Conservation (phyloP, 2,113 vertebrate species). For the Sterrhoptilus dennistouni region DNA sequence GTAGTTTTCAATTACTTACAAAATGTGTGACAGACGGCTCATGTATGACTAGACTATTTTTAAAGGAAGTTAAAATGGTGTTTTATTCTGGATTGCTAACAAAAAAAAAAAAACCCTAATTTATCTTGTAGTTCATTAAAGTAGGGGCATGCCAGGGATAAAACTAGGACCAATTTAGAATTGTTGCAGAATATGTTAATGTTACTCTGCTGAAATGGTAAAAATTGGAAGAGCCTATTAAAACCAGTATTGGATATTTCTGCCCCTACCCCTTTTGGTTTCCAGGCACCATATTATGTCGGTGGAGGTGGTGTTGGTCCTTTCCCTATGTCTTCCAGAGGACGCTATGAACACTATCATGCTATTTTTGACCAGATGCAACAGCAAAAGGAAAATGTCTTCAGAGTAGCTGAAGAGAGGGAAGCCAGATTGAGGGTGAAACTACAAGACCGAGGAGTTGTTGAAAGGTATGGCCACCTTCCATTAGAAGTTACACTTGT, state of each 20-base stretch:
- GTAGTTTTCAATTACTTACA: background rate
- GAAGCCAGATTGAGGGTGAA: constrained; percentile 55
- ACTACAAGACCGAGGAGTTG: constrained; percentile 11
- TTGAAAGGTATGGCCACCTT: constrained; percentile 70
- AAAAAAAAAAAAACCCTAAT: background rate
- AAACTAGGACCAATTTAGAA: background rate
- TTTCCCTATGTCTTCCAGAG: constrained; percentile 65
- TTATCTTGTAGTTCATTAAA: background rate
- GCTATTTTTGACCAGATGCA: constrained; percentile 84
- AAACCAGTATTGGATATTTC: constrained; percentile 37
- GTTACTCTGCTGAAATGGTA: background rate
- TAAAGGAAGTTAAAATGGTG: background rate
- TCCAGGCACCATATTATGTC: constrained; percentile 72
- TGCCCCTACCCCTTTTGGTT: constrained; percentile 36
- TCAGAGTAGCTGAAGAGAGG: constrained; percentile 66
- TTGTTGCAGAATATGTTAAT: background rate
- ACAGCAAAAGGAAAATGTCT: constrained; percentile 69
- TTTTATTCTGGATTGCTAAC: background rate
- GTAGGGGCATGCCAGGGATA: background rate
- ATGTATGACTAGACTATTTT: background rate
- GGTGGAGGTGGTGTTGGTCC: constrained; percentile 68
- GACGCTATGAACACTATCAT: constrained; percentile 82
- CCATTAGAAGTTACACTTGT: background rate
- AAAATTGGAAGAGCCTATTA: background rate
- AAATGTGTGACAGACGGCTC: background rate